Evolutionary conservation across 2,113 vertebrate species (phyloP), one percentile per base, ranked within the genome.

Genomic region (Corythaeola cristata): DNA sequence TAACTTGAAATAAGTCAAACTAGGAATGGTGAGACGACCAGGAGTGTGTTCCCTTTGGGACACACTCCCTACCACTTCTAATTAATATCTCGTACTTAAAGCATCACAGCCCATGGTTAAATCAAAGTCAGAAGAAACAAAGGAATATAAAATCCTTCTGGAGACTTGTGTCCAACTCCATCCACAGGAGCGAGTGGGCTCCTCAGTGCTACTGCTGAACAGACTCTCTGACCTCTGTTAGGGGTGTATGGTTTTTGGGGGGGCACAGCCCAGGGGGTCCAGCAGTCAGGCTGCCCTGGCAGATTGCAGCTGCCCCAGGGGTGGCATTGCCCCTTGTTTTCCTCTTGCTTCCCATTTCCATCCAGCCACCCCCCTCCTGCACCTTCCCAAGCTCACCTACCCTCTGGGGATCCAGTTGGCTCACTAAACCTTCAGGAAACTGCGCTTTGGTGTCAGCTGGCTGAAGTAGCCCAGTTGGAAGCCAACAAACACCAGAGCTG

Each of bases 61-160:
- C 94, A 64, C 45, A 44, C 74, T 90, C 52, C 18, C 71, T 55
- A 79, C 81, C 52, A 35, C 74, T 93, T 96, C 71, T 95, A 93
- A 95, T 96, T 97, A 96, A 92, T 93, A 91, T 44, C 71, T 82
- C 28, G 59, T 93, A 92, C 93, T 97, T 95, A 96, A 93, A 96
- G 72, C 74, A 83, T 89, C 93, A 83, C 53, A 77, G 74, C 59
- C 74, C 84, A 41, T 62, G 81, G 94, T 93, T 91, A 89, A 91
- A 88, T 96, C 95, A 96, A 95, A 95, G 92, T 92, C 92, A 95
- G 66, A 55, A 63, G 77, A 89, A 95, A 95, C 67, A 96, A 88
- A 93, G 50, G 63, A 74, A 73, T 82, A 45, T 22, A 23, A 85
- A 90, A 73, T 69, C 68, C 45, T 90, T 33, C 50, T 63, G 49